phyloP scores from a whole-genome alignment of 2,113 vertebrate genomes.

The Osmerus mordax region DNA sequence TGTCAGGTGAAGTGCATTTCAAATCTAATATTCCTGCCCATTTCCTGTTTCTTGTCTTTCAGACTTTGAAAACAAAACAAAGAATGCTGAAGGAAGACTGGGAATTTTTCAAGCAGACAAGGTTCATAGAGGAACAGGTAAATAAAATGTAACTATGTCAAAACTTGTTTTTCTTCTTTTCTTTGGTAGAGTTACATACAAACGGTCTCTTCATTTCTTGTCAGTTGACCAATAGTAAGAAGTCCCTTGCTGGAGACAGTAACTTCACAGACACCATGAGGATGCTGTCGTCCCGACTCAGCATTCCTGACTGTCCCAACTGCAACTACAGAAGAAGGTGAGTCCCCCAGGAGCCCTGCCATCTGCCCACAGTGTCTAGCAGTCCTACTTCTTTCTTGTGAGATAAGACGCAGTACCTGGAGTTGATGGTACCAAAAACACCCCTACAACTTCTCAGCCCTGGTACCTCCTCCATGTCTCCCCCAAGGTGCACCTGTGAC shows the following conservation, averaged over 20 bases:
- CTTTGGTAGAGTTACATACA: no score
- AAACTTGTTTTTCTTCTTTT: no score
- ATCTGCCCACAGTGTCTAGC: no score
- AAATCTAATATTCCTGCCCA: background rate
- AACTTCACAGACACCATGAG: slow-evolving; percentile 96
- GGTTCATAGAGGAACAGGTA: slow-evolving; percentile 94
- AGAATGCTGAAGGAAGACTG: slow-evolving; percentile 91
- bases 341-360: slow-evolving; percentile 37
- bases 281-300: slow-evolving; percentile 89
- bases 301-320: slow-evolving; percentile 95
- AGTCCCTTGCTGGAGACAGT: slow-evolving; percentile 81
- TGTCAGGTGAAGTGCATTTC: background rate
- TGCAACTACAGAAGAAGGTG: slow-evolving; percentile 95
- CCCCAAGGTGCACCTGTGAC: slow-evolving; percentile 91
- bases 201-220: slow-evolving; percentile 31
- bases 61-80: slow-evolving; percentile 91
- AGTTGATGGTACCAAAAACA: no score
- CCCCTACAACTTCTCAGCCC: no score
- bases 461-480: background rate
- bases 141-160: background rate
- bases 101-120: slow-evolving; percentile 92
- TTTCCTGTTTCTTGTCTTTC: slow-evolving; percentile 24
- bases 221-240: slow-evolving; percentile 85
- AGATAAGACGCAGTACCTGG: no score
- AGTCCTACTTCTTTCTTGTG: no score